A percentile compares a stretch with the other conserved stretches of the same genome.
Evolutionary conservation across 2,888 invertebrate species (phyloP).

Genomic region (Parnassius apollo): DNA sequence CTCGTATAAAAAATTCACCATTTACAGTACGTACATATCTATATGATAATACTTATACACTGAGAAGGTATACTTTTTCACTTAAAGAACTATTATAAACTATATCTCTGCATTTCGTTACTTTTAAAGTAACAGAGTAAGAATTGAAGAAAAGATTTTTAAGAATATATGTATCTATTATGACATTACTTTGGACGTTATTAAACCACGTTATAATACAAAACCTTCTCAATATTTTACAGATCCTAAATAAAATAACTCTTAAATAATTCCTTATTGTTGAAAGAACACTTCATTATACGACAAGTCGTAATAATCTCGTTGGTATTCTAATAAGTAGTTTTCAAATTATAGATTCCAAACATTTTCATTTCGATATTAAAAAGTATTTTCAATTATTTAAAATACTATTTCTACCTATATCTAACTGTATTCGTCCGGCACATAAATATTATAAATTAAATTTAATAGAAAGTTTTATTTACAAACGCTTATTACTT

Average conservation of each 20-base stretch:
- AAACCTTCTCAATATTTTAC: too few species aligned
- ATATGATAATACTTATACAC: background rate
- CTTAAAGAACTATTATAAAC: too few species aligned
- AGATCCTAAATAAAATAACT: too few species aligned
- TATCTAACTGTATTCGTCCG: too few species aligned
- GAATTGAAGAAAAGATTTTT: background rate
- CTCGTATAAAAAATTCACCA: conserved; percentile 27
- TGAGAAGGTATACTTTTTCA: too few species aligned
- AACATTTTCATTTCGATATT: background rate
- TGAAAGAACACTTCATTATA: background rate
- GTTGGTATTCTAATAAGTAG: conserved; percentile 2
- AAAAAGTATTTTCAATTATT: background rate
- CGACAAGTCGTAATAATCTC: conserved; percentile 6
- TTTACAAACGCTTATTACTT: conserved; percentile 19
- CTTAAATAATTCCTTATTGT: background rate
- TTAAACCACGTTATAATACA: background rate
- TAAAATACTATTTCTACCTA: background rate
- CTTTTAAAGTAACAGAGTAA: conserved; percentile 6
- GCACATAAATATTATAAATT: conserved; percentile 27
- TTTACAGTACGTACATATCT: conserved; percentile 45
- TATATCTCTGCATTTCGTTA: too few species aligned
- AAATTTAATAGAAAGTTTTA: conserved; percentile 5
- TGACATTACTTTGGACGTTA: conserved; percentile 70
- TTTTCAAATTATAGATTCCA: conserved; percentile 5
- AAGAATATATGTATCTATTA: conserved; percentile 47